A percentile compares a stretch with the other conserved stretches of the same genome.
These are phyloP conservation scores for Geotrypetes seraphini DNA, from an alignment of 2,797 vertebrate species.

Conservation along the genomic window DNA sequence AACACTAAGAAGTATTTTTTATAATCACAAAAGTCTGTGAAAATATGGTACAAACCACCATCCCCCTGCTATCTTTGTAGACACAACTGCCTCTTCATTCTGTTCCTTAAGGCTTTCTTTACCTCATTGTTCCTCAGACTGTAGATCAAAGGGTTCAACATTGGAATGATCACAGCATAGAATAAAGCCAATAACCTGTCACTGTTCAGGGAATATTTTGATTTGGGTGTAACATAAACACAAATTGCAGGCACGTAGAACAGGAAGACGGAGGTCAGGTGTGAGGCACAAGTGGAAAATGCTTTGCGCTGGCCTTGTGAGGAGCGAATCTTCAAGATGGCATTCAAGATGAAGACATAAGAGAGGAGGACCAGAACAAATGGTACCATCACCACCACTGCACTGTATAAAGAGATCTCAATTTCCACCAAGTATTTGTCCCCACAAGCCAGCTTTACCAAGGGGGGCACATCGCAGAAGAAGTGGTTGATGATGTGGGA, in stretches of 20 bases:
- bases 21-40: no score
- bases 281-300: conserved; percentile 15
- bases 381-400: background rate
- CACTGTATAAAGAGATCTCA: background rate
- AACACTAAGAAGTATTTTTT: no score
- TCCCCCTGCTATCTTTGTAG: no score
- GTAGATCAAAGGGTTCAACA: conserved; percentile 7
- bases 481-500: background rate
- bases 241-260: conserved; percentile 10
- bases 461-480: background rate
- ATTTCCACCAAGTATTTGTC: background rate
- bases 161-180: conserved; percentile 6
- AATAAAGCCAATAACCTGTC: conserved; percentile 14
- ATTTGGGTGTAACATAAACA: background rate
- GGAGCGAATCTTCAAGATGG: conserved; percentile 2
- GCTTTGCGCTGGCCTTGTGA: background rate
- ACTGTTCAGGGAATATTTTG: background rate
- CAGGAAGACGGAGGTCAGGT: background rate
- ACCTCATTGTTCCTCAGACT: conserved; percentile 12
- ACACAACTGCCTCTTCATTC: no score
- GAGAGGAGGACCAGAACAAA: background rate
- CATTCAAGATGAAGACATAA: background rate
- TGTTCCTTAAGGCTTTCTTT: conserved; percentile 5
- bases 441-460: background rate
- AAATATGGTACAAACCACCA: no score